These are phyloP conservation scores for Heliconius melpomene DNA, from an alignment of 1,140 invertebrate genomes.

Conservation along the genomic window DNA sequence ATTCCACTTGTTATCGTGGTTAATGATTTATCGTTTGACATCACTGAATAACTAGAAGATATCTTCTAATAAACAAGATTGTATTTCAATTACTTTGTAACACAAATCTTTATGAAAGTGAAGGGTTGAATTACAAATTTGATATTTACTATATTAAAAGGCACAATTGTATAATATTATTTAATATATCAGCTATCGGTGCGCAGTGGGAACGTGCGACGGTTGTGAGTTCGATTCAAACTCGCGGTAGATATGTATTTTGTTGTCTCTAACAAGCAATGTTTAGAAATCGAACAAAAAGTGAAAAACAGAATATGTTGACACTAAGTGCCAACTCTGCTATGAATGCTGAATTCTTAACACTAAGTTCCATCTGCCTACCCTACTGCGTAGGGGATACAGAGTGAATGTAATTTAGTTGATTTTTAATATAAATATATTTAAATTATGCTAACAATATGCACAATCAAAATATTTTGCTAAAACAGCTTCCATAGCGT, in stretches of 20 bases:
- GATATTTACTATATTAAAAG: neutral
- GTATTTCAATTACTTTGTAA: conserved; percentile 13
- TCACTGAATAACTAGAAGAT: conserved; percentile 5
- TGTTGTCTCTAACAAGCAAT: too few species aligned
- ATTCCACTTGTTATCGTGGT: conserved; percentile 19
- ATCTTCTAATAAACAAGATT: conserved; percentile 13
- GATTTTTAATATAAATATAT: too few species aligned
- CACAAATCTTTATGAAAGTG: conserved; percentile 12
- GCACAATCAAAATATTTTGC: conserved; percentile 16
- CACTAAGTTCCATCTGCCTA: too few species aligned
- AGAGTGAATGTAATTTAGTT: too few species aligned
- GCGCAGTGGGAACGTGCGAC: too few species aligned
- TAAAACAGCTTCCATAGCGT: neutral
- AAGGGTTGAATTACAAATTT: neutral
- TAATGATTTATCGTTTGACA: conserved; percentile 38
- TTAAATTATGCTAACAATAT: neutral
- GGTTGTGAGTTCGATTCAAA: too few species aligned
- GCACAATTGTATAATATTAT: too few species aligned
- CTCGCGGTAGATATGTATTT: too few species aligned
- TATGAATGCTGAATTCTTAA: too few species aligned
- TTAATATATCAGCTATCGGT: too few species aligned
- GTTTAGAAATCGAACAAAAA: neutral
- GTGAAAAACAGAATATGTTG: neutral
- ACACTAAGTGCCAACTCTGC: neutral
- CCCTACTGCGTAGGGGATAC: too few species aligned